A percentile compares a stretch with the other conserved stretches of the same genome.
phyloP scores from a whole-genome alignment of 2,888 invertebrate species.

The Apamea crenata region DNA sequence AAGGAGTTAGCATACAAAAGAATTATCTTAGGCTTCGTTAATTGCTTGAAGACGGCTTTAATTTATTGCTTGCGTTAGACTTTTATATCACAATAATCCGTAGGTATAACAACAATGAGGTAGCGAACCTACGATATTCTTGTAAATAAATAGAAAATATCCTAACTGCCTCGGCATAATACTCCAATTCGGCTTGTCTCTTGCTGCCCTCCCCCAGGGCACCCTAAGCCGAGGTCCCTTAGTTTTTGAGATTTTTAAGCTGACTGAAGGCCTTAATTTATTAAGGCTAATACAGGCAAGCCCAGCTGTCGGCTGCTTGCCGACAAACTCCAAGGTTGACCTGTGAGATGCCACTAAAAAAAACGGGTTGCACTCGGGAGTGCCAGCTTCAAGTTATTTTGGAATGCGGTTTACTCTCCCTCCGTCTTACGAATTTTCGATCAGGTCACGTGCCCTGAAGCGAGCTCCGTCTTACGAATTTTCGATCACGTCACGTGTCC shows the following conservation, averaged over 20 bases:
- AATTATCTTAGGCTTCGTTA: conserved; percentile 26
- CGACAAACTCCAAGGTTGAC: background rate
- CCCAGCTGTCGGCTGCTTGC: no score
- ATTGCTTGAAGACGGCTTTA: conserved; percentile 17
- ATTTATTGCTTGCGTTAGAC: conserved; percentile 11
- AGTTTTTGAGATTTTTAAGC: background rate
- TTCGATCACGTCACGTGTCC: no score
- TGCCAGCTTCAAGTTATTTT: no score
- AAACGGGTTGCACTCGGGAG: no score
- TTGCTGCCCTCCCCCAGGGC: background rate
- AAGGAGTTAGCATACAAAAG: conserved; percentile 42
- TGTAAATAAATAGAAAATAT: background rate
- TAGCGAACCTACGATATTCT: background rate
- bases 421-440: no score
- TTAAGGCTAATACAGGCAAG: no score
- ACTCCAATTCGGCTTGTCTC: background rate
- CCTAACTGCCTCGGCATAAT: background rate
- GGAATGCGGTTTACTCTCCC: no score
- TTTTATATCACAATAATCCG: conserved; percentile 6
- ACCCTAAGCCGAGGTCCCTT: background rate
- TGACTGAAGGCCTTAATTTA: background rate
- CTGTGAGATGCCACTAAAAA: background rate
- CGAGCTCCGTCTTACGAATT: no score
- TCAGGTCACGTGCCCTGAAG: no score
- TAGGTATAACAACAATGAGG: background rate